Conservation (phyloP, 2,113 vertebrate genomes). For the Ellobius talpinus region DNA sequence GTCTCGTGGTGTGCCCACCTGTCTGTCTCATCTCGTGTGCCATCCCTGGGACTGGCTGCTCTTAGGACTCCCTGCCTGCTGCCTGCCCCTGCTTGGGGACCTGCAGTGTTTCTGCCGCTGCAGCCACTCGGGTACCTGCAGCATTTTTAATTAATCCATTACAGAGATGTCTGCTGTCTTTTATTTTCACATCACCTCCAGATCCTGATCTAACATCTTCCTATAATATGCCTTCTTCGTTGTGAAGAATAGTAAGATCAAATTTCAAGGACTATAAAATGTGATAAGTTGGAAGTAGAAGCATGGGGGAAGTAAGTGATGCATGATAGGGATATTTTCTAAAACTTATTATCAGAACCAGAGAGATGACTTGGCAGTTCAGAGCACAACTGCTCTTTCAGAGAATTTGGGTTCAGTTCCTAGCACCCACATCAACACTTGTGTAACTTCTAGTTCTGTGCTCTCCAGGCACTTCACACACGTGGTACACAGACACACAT, state of each 20-base stretch:
- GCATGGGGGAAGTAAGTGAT: no score
- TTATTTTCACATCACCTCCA: background rate
- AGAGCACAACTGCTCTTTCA: background rate
- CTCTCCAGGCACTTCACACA: background rate
- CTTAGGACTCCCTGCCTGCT: no score
- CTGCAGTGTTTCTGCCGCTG: no score
- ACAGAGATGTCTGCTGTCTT: background rate
- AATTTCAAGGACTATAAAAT: background rate
- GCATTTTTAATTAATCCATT: no score
- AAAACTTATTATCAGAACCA: background rate
- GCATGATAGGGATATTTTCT: background rate
- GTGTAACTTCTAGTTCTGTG: background rate
- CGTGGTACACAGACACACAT: background rate
- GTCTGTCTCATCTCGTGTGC: no score
- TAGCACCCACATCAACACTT: background rate
- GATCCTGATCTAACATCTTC: background rate
- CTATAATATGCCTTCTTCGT: background rate
- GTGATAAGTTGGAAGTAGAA: background rate
- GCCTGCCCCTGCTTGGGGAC: no score
- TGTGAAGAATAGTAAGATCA: background rate
- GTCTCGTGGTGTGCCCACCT: no score
- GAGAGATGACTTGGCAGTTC: background rate
- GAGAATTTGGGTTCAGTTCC: background rate
- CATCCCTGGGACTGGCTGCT: no score
- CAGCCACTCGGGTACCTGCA: no score